Conservation (phyloP, 2,888 invertebrate genomes). For the Coronaproctus castanopsis region DNA sequence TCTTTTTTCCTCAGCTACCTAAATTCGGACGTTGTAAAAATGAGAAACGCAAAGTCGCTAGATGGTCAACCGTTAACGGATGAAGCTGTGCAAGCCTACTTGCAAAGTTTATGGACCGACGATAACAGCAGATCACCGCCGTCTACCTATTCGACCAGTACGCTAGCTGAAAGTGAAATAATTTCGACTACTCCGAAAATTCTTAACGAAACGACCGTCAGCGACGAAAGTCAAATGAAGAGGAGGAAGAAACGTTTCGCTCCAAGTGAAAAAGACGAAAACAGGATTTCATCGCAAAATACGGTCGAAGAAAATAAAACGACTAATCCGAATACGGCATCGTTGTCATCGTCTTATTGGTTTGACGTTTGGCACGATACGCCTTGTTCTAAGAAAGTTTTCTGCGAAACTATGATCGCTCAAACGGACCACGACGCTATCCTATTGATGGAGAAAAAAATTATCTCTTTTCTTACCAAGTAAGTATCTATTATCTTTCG, state of each 20-base stretch:
- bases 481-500: conserved; percentile 32
- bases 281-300: neutral
- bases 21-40: conserved; percentile 40
- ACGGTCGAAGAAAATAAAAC: neutral
- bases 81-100: conserved; percentile 1
- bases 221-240: neutral
- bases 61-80: conserved; percentile 4
- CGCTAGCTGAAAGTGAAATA: neutral
- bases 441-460: conserved; percentile 58
- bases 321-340: neutral
- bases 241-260: conserved; percentile 1
- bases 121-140: conserved; percentile 9
- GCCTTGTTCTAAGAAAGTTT: conserved; percentile 53
- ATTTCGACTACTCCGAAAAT: neutral
- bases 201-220: neutral
- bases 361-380: conserved; percentile 45
- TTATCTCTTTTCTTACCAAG: conserved; percentile 48
- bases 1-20: conserved; percentile 30
- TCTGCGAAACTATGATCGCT: conserved; percentile 51
- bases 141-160: neutral
- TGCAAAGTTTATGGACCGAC: conserved; percentile 9
- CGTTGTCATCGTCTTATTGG: neutral
- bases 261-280: conserved; percentile 2
- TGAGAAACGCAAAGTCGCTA: conserved; percentile 23
- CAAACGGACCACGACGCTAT: conserved; percentile 48